Percentiles rank a stretch among this genome's conserved stretches.
Conservation (phyloP, 2,797 vertebrate species). For the Poecilia velifera region DNA sequence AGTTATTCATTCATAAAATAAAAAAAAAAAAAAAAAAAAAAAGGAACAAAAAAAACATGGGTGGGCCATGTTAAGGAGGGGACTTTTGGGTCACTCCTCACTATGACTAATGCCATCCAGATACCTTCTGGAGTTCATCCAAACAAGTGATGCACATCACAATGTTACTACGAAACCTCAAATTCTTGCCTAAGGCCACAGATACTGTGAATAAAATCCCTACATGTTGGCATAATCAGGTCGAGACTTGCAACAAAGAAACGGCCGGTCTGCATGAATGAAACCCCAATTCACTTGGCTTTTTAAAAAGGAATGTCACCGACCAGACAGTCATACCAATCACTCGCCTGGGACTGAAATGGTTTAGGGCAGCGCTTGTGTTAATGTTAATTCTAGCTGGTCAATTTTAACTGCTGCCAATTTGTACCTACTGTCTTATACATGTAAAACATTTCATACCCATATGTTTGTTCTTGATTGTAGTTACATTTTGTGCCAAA, state of each 20-base stretch:
- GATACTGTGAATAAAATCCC: background rate
- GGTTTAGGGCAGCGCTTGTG: constrained; percentile 16
- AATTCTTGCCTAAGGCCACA: constrained; percentile 25
- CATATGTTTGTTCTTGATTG: background rate
- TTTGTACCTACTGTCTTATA: background rate
- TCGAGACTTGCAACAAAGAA: background rate
- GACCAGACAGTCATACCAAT: constrained; percentile 46
- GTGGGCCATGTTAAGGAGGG: constrained; percentile 49
- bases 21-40: background rate
- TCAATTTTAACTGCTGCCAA: background rate
- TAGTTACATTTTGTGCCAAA: background rate
- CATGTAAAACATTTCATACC: background rate
- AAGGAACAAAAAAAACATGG: constrained; percentile 6
- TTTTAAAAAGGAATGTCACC: constrained; percentile 24
- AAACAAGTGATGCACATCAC: constrained; percentile 55
- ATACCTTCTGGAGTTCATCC: constrained; percentile 45
- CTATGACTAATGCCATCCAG: constrained; percentile 74
- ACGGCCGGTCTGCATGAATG: background rate
- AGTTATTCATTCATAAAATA: constrained; percentile 88
- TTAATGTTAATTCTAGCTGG: background rate
- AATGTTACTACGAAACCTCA: constrained; percentile 67
- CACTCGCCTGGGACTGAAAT: constrained; percentile 47
- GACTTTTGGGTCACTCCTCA: constrained; percentile 64
- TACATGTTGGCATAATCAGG: background rate
- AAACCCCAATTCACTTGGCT: background rate